Evolutionary conservation across 35 echinoderm and acorn worm species (phyloP), one percentile per base, ranked within the genome.

Genomic region (Diadema setosum): DNA sequence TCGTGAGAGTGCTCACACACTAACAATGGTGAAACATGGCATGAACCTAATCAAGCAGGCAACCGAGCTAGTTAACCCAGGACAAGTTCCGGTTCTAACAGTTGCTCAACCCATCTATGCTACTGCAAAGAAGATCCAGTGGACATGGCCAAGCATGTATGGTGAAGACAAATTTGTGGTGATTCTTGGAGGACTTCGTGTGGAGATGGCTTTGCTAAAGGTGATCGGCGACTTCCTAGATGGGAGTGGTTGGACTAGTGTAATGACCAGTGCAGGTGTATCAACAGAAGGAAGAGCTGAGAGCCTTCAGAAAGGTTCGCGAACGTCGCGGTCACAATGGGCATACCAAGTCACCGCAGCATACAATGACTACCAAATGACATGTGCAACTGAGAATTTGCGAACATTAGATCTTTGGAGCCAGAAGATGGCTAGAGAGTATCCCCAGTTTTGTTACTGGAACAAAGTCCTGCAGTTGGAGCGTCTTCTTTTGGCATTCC

Each of bases 271-370:
- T 37, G 81, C 89, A 14, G 45, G 83, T 6, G 36, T 91, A 26
- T 24, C 80, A 23, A 27, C 58, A 35, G 17, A 58, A 7, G 88
- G 88, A 91, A 91, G 27, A 56, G 89, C 89, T 14, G 82, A 91
- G 18, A 5, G 80, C 24, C 5, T 45, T 86, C 44, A 90, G 85
- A 83, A 44, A 45, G 4, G 14, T 92, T 9, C 41, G 91, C 41
- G 46, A 93, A 35, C 56, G 4, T 18, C 82, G 83, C 3, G 87
- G 88, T 20, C 75, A 36, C 45, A 85, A 42, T 44, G 65, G 80
- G 87, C 87, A 11, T 87, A 85, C 45, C 87, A 94, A 18, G 83
- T 94, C 31, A 90, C 82, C 42, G 86, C 92, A 58, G 87, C 91
- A 32, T 90, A 87, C 41, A 39, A 65, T 16, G 39, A 60, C 5